Evolutionary conservation across 1,140 invertebrate genomes (phyloP), one percentile per base, ranked within the genome.

Genomic region (Calliopsis andreniformis): DNA sequence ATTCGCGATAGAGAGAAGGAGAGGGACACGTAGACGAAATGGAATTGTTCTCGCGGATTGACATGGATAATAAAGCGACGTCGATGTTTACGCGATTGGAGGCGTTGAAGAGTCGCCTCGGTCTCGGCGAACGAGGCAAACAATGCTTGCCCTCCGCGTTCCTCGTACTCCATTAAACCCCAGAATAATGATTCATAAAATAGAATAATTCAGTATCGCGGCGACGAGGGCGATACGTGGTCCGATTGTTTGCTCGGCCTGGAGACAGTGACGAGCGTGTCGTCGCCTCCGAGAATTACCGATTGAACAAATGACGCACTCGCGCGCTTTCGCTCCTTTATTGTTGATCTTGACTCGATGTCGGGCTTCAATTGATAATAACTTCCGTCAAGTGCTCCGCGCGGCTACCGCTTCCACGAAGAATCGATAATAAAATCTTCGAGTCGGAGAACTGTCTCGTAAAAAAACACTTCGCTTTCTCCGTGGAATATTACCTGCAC

Each of bases 41-140:
- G 64, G 78, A 70, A 80, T 80, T 80, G 78, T 81, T 69, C 58
- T 35, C 35, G 49, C 28, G 70, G 72, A 80, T 80, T 75, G 69
- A 64, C 64, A 76, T 76, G 45, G 78, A 76, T 76, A 80, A 81
- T 59, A 81, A 80, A 80, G 59, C 61, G 12, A 35, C n/a, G 25
- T 25, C 25, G 8, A 18, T 64, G 71, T 70, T 80, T 69, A 59
- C 61, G 25, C 58, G 39, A 76, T 79, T 63, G 55, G 3, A n/a
- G 30, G 8, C 56, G 53, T 25, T 32, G 23, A 64, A 63, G 69
- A 63, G 1, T 5, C 18, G 7, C 1, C 39, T 10, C 55, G 67
- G 25, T 16, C 61, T 45, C 61, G 59, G 16, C 35, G 7, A 14
- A n/a, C 14, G 1, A 6, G 42, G 70, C 59, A 69, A 56, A 71